Evolutionary conservation across 2,113 vertebrate genomes (phyloP).

Genomic region (Trogon surrucura): DNA sequence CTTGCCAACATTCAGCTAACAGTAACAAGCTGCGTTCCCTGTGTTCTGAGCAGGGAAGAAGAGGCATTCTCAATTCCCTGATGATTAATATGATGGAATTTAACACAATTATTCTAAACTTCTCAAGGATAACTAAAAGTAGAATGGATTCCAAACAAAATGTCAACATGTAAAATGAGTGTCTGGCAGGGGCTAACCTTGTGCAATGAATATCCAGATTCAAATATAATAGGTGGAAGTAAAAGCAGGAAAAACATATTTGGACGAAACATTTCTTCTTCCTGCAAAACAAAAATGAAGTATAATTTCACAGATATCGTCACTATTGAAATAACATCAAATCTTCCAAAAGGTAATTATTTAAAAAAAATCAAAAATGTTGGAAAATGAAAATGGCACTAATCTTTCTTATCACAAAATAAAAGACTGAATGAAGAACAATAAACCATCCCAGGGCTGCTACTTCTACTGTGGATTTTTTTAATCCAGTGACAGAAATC

Average conservation of each 20-base stretch:
- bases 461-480: neutral
- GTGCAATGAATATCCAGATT: conserved; percentile 97
- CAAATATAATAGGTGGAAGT: conserved; percentile 98
- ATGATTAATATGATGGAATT: neutral
- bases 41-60: neutral
- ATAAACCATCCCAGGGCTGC: neutral
- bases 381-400: neutral
- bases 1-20: neutral
- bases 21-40: neutral
- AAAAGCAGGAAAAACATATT: conserved; percentile 99
- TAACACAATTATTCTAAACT: neutral
- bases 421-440: neutral
- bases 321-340: neutral
- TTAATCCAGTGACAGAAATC: neutral
- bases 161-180: neutral
- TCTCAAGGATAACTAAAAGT: neutral
- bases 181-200: conserved; percentile 82
- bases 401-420: neutral
- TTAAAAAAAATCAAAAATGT: neutral
- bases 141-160: conserved; percentile 9
- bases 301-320: neutral
- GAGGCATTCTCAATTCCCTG: neutral
- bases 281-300: conserved; percentile 77
- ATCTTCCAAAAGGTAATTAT: neutral
- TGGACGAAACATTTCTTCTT: conserved; percentile 99